Evolutionary conservation across 23 tunicate species (phyloP), one percentile per base, ranked within the genome.

Genomic region (Corella eumyota): DNA sequence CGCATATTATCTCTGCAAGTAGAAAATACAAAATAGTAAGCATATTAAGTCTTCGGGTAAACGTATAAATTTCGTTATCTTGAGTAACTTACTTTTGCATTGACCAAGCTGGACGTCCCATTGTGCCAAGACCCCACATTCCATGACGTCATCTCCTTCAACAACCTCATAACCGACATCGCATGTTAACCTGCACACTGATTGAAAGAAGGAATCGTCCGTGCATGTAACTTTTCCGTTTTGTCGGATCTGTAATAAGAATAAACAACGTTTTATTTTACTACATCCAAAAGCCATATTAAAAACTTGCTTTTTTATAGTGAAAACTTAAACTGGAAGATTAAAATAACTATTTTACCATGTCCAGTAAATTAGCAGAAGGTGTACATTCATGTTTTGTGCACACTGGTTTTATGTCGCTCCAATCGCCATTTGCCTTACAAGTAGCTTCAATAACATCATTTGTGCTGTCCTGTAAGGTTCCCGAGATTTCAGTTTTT

Each of bases 171-270:
- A 76, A 6, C 95, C 95, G 22, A 53, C 52, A 26, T 85, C 45
- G 66, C 95, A 85, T 2, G 61, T 25, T 26, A 85, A 20, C 2
- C 32, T 60, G 53, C 95, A 85, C 20, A 62, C 62, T 1, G 95
- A 85, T 51, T 45, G 51, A 48, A 69, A 85, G n/a, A 30, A 29
- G 25, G 64, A 60, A 0, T 66, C 69, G 50, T 85, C 73, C 19
- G 95, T 62, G 61, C 95, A 85, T 2, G 37, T 19, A 28, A 85
- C 30, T 1, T 59, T 34, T 19, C 95, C 78, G 57, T 76, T 85
- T 37, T 61, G 61, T 38, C 64, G 64, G 20, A 29, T 36, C 90
- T 81, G 64, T 4, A 51, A 44, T 3, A 65, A 52, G 21, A 45
- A n/a, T n/a, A n/a, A n/a, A 15, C 15, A 40, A 40, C 13, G 11